A percentile compares a stretch with the other conserved stretches of the same genome.
Conservation (phyloP, 2,113 vertebrate species). For the Eira barbara region DNA sequence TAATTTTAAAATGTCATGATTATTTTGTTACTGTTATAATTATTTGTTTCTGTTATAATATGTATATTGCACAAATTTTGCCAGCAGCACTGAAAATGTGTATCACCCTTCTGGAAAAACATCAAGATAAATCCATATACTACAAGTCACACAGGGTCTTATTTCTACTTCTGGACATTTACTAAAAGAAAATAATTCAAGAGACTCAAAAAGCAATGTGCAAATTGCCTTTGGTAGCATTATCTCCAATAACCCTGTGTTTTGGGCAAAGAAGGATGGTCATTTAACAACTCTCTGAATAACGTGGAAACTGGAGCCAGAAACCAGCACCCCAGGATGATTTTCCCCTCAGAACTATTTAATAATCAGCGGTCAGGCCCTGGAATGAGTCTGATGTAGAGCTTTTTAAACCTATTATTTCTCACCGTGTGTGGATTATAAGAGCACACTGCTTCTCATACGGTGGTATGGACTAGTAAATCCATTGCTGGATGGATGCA, state of each 20-base stretch:
- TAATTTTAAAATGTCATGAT: neutral
- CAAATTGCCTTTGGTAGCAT: neutral
- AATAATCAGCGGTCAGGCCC: neutral
- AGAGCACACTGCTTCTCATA: neutral
- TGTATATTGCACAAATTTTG: neutral
- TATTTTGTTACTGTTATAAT: neutral
- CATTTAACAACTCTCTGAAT: neutral
- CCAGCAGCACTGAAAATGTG: neutral
- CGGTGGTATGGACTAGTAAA: neutral
- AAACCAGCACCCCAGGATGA: neutral
- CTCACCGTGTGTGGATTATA: neutral
- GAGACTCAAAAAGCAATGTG: neutral
- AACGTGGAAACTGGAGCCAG: neutral
- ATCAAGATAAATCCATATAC: neutral
- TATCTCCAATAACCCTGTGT: neutral
- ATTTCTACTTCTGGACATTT: neutral
- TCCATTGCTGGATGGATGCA: neutral
- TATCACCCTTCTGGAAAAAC: neutral
- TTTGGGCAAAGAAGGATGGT: neutral
- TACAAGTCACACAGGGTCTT: neutral
- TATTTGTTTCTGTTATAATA: neutral
- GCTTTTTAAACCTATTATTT: neutral
- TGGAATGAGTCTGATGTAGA: neutral
- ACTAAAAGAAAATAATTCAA: neutral
- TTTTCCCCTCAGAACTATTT: neutral